Base-by-base conservation (phyloP, 2,797 vertebrate species). In the Choloepus didactylus region DNA sequence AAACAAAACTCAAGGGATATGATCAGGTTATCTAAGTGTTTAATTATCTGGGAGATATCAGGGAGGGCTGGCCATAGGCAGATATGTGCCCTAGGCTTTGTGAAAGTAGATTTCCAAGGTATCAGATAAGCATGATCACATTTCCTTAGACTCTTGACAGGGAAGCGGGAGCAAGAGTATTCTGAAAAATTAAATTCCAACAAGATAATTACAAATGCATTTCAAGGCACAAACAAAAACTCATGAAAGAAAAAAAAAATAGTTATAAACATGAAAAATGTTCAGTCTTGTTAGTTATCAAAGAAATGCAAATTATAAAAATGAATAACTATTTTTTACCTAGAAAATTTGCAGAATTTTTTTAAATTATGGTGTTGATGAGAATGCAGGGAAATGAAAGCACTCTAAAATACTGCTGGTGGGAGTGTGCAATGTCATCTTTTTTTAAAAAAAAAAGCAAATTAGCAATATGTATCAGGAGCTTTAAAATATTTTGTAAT, bases 171-270 rank as follows among this genome's bases (percentile, higher is more conserved):
- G 35, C 9, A 87, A 81, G n/a, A 87, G 41, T 54, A 77, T 64
- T 83, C 70, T 79, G n/a, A 92, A 94, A 95, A 92, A 72, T 62
- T 91, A 84, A 92, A 90, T 90, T 89, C 54, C 72, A 95, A 56
- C 18, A 59, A 82, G 29, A 94, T 25, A 66, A 79, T 86, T 91
- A 90, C n/a, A 93, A 95, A 93, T 21, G 14, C 59, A 70, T 80
- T 29, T 93, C 62, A 79, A 87, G 23, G 16, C 29, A 82, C 44
- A 92, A 75, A 75, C 31, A 86, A n/a, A 29, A 87, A 86, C 19
- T 82, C 21, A 25, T 92, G 67, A 92, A 77, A 94, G 67, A 91
- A 94, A 91, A 89, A 89, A 46, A n/a, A 91, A 93, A 79, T 79
- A 75, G 6, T 12, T 64, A 29, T 67, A 84, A 94, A 91, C 29